A percentile compares a stretch with the other conserved stretches of the same genome.
phyloP scores from a whole-genome alignment of 2,888 invertebrate genomes.

The Drosophila diplacantha region DNA sequence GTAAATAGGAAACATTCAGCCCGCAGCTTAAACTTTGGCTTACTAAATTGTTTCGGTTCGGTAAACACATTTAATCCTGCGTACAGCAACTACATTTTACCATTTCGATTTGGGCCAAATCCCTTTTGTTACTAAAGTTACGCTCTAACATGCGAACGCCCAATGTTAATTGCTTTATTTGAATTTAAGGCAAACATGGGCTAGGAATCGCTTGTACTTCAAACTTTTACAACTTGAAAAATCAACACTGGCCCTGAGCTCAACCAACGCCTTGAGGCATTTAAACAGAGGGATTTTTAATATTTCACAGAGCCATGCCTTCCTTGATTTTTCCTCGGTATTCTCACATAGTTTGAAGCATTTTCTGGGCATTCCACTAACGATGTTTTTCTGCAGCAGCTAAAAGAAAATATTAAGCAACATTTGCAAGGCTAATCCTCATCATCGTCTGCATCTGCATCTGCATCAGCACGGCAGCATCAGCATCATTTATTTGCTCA shows the following conservation, averaged over 20 bases:
- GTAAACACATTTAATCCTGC: conserved; percentile 3
- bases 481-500: conserved; percentile 36
- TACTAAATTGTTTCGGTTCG: background rate
- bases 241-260: background rate
- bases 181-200: background rate
- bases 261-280: background rate
- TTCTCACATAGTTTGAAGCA: conserved; percentile 3
- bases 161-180: conserved; percentile 2
- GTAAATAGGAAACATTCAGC: conserved; percentile 8
- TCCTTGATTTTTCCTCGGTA: background rate
- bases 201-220: background rate
- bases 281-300: background rate
- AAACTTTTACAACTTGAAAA: background rate
- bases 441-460: conserved; percentile 30
- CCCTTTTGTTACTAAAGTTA: background rate
- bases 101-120: background rate
- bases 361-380: conserved; percentile 6
- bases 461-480: conserved; percentile 17
- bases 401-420: conserved; percentile 16
- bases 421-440: conserved; percentile 37
- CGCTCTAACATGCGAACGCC: background rate
- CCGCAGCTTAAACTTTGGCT: conserved; percentile 6
- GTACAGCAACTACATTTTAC: background rate
- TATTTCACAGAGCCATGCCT: background rate
- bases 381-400: conserved; percentile 24